Conservation (phyloP, 2,797 vertebrate species). For the Phrynocephalus vlangalii region DNA sequence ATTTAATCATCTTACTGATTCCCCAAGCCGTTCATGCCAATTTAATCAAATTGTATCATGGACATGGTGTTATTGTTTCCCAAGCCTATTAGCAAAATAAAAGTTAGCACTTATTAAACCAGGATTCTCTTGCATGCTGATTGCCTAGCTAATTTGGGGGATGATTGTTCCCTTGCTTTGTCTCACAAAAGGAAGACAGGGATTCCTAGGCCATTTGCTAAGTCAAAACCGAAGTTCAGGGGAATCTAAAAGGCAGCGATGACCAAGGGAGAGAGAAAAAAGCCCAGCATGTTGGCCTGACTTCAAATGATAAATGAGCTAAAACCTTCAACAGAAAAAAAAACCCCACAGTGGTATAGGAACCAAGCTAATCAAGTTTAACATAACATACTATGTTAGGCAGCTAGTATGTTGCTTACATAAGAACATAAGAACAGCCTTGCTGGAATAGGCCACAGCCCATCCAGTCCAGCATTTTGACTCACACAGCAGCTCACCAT, state of each 20-base stretch:
- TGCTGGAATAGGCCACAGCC: no score
- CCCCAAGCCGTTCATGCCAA: slow-evolving; percentile 67
- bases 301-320: background rate
- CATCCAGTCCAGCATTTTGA: no score
- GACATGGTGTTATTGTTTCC: slow-evolving; percentile 68
- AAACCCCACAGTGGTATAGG: background rate
- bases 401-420: no score
- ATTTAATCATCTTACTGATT: slow-evolving; percentile 68
- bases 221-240: slow-evolving; percentile 2
- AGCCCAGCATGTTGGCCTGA: slow-evolving; percentile 44
- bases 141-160: slow-evolving; percentile 67
- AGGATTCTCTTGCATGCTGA: slow-evolving; percentile 61
- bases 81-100: slow-evolving; percentile 75
- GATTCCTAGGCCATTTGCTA: slow-evolving; percentile 31
- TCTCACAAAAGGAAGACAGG: slow-evolving; percentile 38
- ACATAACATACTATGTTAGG: background rate
- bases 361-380: background rate
- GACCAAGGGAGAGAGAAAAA: slow-evolving; percentile 47
- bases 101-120: slow-evolving; percentile 74
- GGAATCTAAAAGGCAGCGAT: slow-evolving; percentile 46
- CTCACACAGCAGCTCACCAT: no score
- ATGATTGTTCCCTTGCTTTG: slow-evolving; percentile 58
- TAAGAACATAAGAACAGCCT: no score
- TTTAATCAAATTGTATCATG: slow-evolving; percentile 72
- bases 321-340: background rate